Evolutionary conservation across 1,140 invertebrate species (phyloP), one percentile per base, ranked within the genome.

Genomic region (Cataglyphis hispanica): DNA sequence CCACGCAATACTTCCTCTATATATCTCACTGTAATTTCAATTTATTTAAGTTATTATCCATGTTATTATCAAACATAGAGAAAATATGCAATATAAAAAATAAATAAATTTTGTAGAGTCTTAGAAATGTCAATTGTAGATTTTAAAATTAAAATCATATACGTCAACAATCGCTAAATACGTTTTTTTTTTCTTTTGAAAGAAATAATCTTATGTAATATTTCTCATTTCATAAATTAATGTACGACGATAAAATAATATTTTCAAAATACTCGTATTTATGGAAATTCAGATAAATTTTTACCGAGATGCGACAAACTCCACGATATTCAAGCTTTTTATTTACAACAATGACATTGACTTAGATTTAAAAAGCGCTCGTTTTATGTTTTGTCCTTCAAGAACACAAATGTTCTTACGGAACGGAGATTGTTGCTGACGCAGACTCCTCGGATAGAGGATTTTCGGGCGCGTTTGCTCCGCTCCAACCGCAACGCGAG

Each of bases 401-500:
- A 83, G 53, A 60, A 58, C 46, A 37, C 22, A 22, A 75, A 7
- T 27, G 27, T 16, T 72, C 16, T 72, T 19, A 60, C 11, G 43
- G 16, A 61, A 70, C 64, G 37, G 40, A 72, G 43, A 58, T 43
- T 10, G 58, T 37, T 37, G 37, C 64, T 25, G 70, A 78, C 64
- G 66, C 61, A 19, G 67, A 27, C 53, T 40, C 5, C 64, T 50
- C 25, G 46, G 5, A 37, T 25, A n/a, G 58, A 83, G 87, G 87
- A 63, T 86, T 89, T 90, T 89, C 85, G 63, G 53, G 37, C 60
- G 80, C 89, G 86, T 90, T 91, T 85, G 89, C 85, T 84, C 87
- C 90, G 85, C 83, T 75, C 77, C 56, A 67, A 86, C 90, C 90
- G 87, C 89, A 91, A 91, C 87, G 84, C 87, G 90, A 87, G 87